Percentiles rank a stretch among this genome's conserved stretches.
phyloP scores from a whole-genome alignment of 2,797 vertebrate genomes.

The Hypotaenidia okinawae region DNA sequence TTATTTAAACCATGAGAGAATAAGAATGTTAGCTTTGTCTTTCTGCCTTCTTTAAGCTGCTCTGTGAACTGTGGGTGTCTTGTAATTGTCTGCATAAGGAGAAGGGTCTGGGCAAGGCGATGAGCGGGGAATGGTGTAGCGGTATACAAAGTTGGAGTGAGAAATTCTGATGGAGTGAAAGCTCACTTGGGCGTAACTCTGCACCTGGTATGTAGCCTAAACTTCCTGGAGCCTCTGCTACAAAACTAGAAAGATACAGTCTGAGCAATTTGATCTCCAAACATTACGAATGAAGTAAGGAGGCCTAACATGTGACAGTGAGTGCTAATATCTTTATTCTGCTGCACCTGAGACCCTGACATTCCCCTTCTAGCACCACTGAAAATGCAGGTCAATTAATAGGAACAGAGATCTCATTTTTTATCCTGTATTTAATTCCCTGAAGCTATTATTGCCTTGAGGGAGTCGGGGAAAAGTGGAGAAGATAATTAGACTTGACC shows the following conservation, averaged over 20 bases:
- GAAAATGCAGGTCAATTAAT: slow-evolving; percentile 27
- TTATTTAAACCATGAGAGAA: not conserved
- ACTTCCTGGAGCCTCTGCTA: not conserved
- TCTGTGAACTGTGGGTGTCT: not conserved
- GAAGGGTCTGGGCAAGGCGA: not conserved
- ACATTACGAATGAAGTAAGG: not conserved
- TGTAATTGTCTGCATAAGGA: not conserved
- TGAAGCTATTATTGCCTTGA: slow-evolving; percentile 8
- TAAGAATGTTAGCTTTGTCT: not conserved
- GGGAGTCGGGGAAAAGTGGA: not conserved
- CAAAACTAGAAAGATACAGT: not conserved
- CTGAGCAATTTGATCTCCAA: not conserved
- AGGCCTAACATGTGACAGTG: not conserved
- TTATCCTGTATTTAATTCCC: slow-evolving; percentile 26
- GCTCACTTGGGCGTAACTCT: not conserved
- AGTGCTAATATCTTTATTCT: slow-evolving; percentile 28
- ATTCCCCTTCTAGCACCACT: not conserved
- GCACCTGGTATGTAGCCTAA: not conserved
- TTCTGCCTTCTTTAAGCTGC: not conserved
- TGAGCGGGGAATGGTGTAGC: not conserved
- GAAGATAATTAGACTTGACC: slow-evolving; percentile 47
- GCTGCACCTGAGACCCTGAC: not conserved
- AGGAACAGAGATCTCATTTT: slow-evolving; percentile 12
- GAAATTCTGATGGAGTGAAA: not conserved
- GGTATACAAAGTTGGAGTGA: not conserved